These are phyloP conservation scores for Strix uralensis DNA, from an alignment of 2,113 vertebrate genomes.

Conservation along the genomic window DNA sequence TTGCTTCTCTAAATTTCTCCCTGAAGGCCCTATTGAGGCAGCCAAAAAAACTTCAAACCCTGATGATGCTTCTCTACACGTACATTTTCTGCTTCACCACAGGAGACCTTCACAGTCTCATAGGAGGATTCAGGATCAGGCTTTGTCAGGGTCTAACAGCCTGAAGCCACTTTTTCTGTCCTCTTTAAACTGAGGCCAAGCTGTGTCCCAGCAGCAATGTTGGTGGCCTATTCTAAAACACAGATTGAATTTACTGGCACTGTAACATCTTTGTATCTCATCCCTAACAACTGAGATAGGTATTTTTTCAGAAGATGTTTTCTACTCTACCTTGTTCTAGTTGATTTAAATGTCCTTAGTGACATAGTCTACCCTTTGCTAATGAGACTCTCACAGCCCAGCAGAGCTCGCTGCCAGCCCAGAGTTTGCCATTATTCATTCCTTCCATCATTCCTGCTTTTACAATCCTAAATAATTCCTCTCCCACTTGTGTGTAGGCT, in stretches of 20 bases:
- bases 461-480: not conserved
- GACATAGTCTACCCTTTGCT: not conserved
- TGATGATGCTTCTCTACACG: not conserved
- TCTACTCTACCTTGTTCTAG: not conserved
- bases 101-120: not conserved
- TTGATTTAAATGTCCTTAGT: not conserved
- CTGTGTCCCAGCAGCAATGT: not conserved
- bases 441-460: not conserved
- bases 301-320: not conserved
- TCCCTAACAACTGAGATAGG: not conserved
- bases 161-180: not conserved
- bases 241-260: not conserved
- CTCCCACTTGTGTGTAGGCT: not conserved
- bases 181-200: not conserved
- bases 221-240: not conserved
- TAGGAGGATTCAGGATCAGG: not conserved
- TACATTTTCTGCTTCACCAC: not conserved
- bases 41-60: not conserved
- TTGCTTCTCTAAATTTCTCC: not conserved
- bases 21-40: not conserved
- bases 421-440: conserved; percentile 11
- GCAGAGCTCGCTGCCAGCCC: not conserved
- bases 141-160: not conserved
- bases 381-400: not conserved
- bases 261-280: not conserved